Evolutionary conservation across 1,140 invertebrate species (phyloP).

Genomic region (Venustaconcha ellipsiformis): DNA sequence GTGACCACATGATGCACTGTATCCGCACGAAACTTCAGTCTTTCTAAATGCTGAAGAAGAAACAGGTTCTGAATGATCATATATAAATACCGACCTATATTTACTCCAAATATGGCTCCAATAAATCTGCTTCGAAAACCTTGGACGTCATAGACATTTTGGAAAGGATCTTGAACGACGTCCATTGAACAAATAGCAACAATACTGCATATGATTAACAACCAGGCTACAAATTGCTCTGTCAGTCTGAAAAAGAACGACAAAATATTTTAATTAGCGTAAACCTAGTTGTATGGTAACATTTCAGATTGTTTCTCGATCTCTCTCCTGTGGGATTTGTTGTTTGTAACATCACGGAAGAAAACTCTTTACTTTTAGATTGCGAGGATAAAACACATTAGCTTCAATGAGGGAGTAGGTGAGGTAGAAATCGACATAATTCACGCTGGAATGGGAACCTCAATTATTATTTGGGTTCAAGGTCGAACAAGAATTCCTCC

Average conservation of each 20-base stretch:
- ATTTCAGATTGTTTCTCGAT: no score
- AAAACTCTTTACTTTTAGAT: no score
- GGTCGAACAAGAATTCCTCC: no score
- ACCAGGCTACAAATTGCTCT: constrained; percentile 29
- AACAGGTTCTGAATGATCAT: constrained; percentile 22
- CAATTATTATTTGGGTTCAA: no score
- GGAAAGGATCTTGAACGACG: constrained; percentile 8
- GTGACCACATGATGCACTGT: constrained; percentile 36
- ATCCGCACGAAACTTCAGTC: constrained; percentile 27
- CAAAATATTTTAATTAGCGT: background rate
- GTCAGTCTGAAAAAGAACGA: constrained; percentile 38
- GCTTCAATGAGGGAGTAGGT: no score
- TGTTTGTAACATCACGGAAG: no score
- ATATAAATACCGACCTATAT: constrained; percentile 41
- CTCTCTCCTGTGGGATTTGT: no score
- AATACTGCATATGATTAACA: constrained; percentile 20
- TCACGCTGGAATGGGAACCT: no score
- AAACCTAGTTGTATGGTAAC: no score
- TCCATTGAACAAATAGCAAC: constrained; percentile 27
- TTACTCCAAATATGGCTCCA: constrained; percentile 29
- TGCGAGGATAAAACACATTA: no score
- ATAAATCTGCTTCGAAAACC: constrained; percentile 14
- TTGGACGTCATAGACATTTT: background rate
- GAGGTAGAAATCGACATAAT: no score
- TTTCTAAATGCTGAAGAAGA: constrained; percentile 7